Evolutionary conservation across 1,140 invertebrate genomes (phyloP), one percentile per base, ranked within the genome.

Genomic region (Dinoponera quadriceps): DNA sequence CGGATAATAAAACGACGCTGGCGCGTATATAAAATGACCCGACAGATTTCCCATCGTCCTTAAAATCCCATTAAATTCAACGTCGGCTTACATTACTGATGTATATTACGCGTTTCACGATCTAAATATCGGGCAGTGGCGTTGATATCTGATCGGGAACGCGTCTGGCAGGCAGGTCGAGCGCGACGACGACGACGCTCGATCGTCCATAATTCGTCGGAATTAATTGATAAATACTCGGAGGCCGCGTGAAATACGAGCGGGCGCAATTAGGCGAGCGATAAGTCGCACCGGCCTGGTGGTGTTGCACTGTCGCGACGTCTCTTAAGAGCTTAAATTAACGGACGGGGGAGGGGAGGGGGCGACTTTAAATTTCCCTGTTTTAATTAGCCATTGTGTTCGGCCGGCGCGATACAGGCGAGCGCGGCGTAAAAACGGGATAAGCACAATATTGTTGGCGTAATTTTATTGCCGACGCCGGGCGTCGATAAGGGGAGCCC

Each of bases 351-450:
- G 38, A 9, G 38, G 33, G 33, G 33, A 33, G 33, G 38, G 38
- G 38, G 38, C 0, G 29, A 69, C 65, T 57, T 38, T 74, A 77
- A 87, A 87, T 87, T 83, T 69, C 48, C 33, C n/a, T 62, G 71
- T 25, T 83, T 77, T 86, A 87, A 87, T 87, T 87, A 86, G 63
- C 85, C 51, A 87, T 87, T 87, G 85, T 87, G n/a, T n/a, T n/a
- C n/a, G n/a, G n/a, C 78, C 63, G 27, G 18, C 9, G 9, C 38
- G 49, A 49, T 51, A 77, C 55, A 49, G 83, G 25, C 69, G 48
- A 54, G 77, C 48, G 57, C 48, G 69, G 18, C 78, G 69, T 83
- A 83, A 82, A 83, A 86, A 80, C 44, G 71, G 74, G 80, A 87
- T 63, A 77, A 66, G 83, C 44, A 59, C 83, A 49, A 85, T 85